A percentile compares a stretch with the other conserved stretches of the same genome.
Conservation (phyloP, 2,888 invertebrate species). For the Sarcophaga variegata region DNA sequence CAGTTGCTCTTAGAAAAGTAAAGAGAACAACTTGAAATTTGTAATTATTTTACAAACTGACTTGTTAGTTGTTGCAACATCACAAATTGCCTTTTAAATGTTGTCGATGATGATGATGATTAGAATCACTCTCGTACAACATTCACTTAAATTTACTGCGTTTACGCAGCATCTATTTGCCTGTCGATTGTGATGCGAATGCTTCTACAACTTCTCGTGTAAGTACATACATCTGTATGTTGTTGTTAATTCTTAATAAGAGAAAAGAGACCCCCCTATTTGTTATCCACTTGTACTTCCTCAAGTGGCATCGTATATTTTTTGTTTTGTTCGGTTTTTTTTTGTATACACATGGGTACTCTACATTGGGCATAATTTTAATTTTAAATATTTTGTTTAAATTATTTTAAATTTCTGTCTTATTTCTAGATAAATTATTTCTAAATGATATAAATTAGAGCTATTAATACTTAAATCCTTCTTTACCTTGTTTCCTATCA, state of each 20-base stretch:
- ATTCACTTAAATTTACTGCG: neutral
- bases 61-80: slow-evolving; percentile 53
- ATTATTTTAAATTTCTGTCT: too few relatives aligned
- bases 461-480: too few relatives aligned
- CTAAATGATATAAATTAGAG: too few relatives aligned
- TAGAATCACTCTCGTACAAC: neutral
- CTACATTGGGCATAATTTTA: too few relatives aligned
- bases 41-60: slow-evolving; percentile 50
- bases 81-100: slow-evolving; percentile 63
- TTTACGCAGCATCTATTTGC: slow-evolving; percentile 39
- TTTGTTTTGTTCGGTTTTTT: neutral
- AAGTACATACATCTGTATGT: neutral
- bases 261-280: slow-evolving; percentile 26
- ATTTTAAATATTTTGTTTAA: too few relatives aligned
- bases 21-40: slow-evolving; percentile 1
- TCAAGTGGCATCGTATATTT: slow-evolving; percentile 40
- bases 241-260: slow-evolving; percentile 55
- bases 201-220: slow-evolving; percentile 5
- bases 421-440: too few relatives aligned
- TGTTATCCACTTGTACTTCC: slow-evolving; percentile 45
- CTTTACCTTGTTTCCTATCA: too few relatives aligned
- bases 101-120: slow-evolving; percentile 48
- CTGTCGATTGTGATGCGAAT: slow-evolving; percentile 31
- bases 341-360: too few relatives aligned
- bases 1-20: neutral